Evolutionary conservation across 1,140 invertebrate genomes (phyloP).

Genomic region (Bombus superbus): DNA sequence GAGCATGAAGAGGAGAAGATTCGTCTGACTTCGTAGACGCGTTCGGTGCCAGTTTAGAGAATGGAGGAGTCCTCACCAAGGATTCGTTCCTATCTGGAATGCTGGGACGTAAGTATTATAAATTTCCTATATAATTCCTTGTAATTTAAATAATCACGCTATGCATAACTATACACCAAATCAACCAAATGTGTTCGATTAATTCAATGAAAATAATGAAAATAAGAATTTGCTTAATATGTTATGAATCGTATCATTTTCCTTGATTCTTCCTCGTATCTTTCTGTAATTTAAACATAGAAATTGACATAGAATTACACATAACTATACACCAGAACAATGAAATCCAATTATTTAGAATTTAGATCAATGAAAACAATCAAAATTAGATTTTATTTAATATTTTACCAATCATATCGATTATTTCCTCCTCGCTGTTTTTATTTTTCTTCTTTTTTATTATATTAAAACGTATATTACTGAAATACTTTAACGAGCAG

Average conservation of each 20-base stretch:
- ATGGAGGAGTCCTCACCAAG: constrained; percentile 79
- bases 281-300: background rate
- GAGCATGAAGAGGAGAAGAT: constrained; percentile 73
- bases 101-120: constrained; percentile 80
- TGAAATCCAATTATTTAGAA: too few species aligned
- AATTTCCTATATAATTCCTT: background rate
- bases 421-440: background rate
- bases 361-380: background rate
- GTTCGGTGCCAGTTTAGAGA: constrained; percentile 56
- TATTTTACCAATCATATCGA: background rate
- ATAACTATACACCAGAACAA: too few species aligned
- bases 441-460: too few species aligned
- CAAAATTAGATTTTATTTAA: background rate
- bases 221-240: background rate
- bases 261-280: background rate
- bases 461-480: background rate
- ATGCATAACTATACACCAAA: background rate
- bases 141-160: background rate
- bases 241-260: background rate
- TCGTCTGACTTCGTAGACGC: constrained; percentile 58
- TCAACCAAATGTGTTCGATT: background rate
- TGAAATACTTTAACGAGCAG: background rate
- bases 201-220: background rate
- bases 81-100: constrained; percentile 80
- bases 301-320: background rate